Evolutionary conservation across 1,140 invertebrate genomes (phyloP).

Genomic region (Drosophila neocordata): DNA sequence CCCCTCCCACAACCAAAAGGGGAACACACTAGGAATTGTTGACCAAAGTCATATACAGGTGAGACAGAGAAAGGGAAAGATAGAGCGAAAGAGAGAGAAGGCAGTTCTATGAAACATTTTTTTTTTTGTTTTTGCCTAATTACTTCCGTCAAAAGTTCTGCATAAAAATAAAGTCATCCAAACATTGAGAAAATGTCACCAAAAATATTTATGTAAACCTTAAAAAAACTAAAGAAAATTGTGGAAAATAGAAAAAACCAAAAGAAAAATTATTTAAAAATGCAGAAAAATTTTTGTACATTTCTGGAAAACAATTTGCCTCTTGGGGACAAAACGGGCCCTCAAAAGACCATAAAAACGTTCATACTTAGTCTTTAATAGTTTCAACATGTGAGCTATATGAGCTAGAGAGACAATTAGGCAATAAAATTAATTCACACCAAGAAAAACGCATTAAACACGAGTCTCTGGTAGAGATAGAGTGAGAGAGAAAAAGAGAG

Average conservation of each 20-base stretch:
- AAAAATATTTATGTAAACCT: constrained; percentile 18
- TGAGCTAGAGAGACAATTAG: constrained; percentile 49
- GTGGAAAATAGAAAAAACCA: background rate
- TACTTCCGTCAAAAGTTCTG: constrained; percentile 32
- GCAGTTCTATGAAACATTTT: constrained; percentile 14
- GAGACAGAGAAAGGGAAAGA: background rate
- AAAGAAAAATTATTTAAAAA: constrained; percentile 8
- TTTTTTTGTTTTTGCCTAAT: background rate
- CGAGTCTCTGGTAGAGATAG: constrained; percentile 10
- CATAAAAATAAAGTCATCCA: constrained; percentile 60
- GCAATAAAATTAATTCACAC: constrained; percentile 68
- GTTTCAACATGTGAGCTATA: constrained; percentile 61
- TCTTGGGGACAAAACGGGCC: constrained; percentile 18
- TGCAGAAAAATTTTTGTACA: constrained; percentile 37
- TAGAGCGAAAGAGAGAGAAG: constrained; percentile 17
- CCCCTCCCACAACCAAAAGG: background rate
- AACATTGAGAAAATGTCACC: constrained; percentile 24
- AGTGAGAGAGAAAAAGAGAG: constrained; percentile 8
- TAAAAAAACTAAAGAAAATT: constrained; percentile 47
- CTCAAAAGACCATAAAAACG: constrained; percentile 39
- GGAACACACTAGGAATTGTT: background rate
- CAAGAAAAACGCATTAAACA: constrained; percentile 63
- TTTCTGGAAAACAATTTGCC: constrained; percentile 20
- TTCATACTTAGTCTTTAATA: constrained; percentile 60
- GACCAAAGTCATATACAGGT: constrained; percentile 31